phyloP scores from a whole-genome alignment of 2,888 invertebrate genomes.

The Cryptocephalus primarius region DNA sequence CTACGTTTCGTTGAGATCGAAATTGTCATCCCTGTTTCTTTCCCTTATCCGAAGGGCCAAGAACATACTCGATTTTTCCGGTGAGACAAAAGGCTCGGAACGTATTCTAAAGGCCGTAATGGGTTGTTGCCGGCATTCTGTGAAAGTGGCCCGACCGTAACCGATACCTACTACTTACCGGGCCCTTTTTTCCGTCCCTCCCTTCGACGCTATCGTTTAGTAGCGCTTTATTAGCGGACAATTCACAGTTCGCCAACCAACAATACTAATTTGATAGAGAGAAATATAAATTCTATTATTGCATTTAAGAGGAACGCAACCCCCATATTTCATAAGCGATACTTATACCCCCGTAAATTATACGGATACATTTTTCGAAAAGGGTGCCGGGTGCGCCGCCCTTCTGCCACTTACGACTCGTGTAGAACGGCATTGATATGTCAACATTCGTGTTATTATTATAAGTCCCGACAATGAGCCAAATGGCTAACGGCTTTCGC shows the following conservation, averaged over 20 bases:
- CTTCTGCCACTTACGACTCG: constrained; percentile 19
- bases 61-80: too few species aligned
- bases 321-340: constrained; percentile 26
- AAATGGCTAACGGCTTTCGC: constrained; percentile 5
- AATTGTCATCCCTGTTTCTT: too few species aligned
- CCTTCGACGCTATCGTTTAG: constrained; percentile 25
- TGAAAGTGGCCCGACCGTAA: background rate
- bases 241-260: constrained; percentile 32
- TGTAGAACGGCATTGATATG: constrained; percentile 25
- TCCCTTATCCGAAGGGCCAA: too few species aligned
- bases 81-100: too few species aligned
- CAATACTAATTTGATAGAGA: constrained; percentile 33
- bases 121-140: background rate
- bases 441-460: constrained; percentile 26
- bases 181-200: constrained; percentile 13
- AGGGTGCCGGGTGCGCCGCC: constrained; percentile 17
- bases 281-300: constrained; percentile 27
- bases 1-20: too few species aligned
- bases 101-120: too few species aligned
- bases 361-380: constrained; percentile 24
- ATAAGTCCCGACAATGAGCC: background rate
- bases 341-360: constrained; percentile 24
- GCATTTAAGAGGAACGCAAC: constrained; percentile 17
- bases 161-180: constrained; percentile 2
- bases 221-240: constrained; percentile 33